Percentiles rank a stretch among this genome's conserved stretches.
Evolutionary conservation across 2,888 invertebrate genomes (phyloP).

Genomic region (Hydrotaea diabolus): DNA sequence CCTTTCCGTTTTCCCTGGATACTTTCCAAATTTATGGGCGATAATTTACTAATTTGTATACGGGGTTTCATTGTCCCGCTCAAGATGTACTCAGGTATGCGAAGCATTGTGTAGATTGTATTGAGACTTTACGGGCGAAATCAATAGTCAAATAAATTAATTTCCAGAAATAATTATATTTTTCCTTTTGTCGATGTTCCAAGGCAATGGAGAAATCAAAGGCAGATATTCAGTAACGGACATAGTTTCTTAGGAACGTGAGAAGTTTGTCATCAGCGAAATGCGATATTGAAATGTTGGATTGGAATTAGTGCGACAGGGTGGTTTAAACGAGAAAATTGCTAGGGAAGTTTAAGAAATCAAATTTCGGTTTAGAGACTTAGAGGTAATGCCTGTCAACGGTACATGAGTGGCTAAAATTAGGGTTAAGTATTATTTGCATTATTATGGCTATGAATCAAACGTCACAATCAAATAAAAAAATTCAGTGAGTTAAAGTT

Average conservation of each 20-base stretch:
- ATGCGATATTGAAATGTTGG: constrained; percentile 26
- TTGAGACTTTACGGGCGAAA: constrained; percentile 25
- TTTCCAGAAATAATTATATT: constrained; percentile 12
- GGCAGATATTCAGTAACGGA: constrained; percentile 12
- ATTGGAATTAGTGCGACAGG: neutral
- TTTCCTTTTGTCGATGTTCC: neutral
- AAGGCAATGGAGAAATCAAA: neutral
- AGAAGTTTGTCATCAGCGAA: neutral
- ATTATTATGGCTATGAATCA: no score
- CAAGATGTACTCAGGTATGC: constrained; percentile 23
- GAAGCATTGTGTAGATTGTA: neutral
- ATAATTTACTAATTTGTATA: constrained; percentile 55
- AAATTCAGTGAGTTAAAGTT: no score
- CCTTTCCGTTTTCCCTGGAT: neutral
- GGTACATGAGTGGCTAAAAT: no score
- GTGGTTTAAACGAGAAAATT: no score
- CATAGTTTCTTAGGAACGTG: neutral
- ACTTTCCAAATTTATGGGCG: constrained; percentile 37
- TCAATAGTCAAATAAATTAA: constrained; percentile 35
- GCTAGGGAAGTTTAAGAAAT: neutral
- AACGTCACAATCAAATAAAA: no score
- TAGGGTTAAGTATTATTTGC: no score
- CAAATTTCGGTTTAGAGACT: neutral
- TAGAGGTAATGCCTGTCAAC: neutral
- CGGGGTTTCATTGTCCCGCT: constrained; percentile 17